These are phyloP conservation scores for Trichogramma evanescens DNA, from an alignment of 2,888 invertebrate species.

Conservation along the genomic window DNA sequence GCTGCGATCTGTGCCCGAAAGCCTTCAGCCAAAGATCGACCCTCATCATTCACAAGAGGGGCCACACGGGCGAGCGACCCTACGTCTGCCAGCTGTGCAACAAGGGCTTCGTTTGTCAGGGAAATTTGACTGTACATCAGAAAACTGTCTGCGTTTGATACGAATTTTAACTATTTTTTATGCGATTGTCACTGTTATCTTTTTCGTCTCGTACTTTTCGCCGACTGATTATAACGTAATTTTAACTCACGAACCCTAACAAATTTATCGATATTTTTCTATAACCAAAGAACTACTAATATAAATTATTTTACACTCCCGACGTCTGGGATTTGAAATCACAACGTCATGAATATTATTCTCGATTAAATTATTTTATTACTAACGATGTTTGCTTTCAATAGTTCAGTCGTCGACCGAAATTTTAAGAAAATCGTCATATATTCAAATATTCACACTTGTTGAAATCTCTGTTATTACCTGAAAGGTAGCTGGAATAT, in stretches of 20 bases:
- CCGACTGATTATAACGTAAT: neutral
- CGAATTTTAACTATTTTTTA: neutral
- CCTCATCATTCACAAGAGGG: constrained; percentile 50
- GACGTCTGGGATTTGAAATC: no score
- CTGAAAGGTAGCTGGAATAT: no score
- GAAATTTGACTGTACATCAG: constrained; percentile 47
- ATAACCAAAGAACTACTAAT: neutral
- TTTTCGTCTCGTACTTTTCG: no score
- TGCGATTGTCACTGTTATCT: no score
- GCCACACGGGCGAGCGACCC: constrained; percentile 49
- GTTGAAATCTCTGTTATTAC: no score
- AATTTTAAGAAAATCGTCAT: no score
- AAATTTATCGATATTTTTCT: neutral
- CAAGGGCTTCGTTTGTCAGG: constrained; percentile 47
- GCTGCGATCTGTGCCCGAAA: constrained; percentile 49
- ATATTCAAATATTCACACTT: no score
- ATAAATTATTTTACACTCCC: neutral
- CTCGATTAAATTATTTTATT: no score
- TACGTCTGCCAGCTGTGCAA: constrained; percentile 47
- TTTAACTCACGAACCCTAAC: neutral
- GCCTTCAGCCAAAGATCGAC: constrained; percentile 52
- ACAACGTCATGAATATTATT: no score
- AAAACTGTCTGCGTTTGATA: constrained; percentile 42
- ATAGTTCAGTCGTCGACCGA: no score
- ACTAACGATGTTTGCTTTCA: no score